Conservation (phyloP, 2,888 invertebrate genomes). For the Allolobophora icterica region DNA sequence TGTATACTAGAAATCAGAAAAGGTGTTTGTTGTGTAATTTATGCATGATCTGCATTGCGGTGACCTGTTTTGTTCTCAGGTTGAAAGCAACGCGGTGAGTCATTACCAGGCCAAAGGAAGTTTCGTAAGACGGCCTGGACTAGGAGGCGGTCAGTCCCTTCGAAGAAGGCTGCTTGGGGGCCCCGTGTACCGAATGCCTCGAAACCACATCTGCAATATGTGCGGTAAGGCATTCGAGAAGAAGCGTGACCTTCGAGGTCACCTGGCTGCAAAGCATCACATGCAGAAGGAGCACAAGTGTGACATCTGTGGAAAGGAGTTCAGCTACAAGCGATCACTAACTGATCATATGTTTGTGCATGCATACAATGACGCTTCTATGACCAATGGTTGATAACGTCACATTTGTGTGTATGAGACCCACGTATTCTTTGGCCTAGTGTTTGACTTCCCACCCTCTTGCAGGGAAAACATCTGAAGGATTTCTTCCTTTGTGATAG, state of each 20-base stretch:
- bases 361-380: not conserved
- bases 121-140: not conserved
- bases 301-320: conserved; percentile 22
- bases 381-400: not conserved
- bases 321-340: conserved; percentile 15
- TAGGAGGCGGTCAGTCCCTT: not conserved
- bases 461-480: not conserved
- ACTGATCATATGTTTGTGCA: conserved; percentile 24
- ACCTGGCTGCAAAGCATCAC: conserved; percentile 14
- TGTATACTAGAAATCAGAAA: not conserved
- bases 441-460: not conserved
- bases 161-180: not conserved
- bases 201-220: conserved; percentile 6
- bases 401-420: not conserved
- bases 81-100: not conserved
- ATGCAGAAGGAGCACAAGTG: conserved; percentile 26
- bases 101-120: not conserved
- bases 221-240: conserved; percentile 21
- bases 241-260: conserved; percentile 25
- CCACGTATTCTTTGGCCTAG: not conserved
- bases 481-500: not conserved
- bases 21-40: too few relatives aligned
- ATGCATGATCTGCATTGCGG: not conserved
- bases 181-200: conserved; percentile 22
- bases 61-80: not conserved